phyloP scores from a whole-genome alignment of 2,113 vertebrate genomes.

The Bos indicus region DNA sequence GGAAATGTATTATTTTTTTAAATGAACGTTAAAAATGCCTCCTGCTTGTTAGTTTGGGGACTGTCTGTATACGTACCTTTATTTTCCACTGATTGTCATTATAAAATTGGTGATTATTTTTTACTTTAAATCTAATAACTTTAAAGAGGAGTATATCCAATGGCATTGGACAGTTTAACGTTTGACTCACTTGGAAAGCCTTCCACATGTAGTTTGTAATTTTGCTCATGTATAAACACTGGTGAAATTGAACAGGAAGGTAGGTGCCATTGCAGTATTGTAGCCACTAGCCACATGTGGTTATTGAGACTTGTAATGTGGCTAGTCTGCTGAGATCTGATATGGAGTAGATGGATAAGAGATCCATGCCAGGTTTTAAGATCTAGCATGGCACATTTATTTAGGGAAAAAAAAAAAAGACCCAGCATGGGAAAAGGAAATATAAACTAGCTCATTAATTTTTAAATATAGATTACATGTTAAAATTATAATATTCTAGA shows the following conservation, averaged over 20 bases:
- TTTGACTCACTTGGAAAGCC: not conserved
- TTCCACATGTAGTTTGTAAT: constrained; percentile 4
- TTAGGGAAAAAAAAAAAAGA: not conserved
- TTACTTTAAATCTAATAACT: not conserved
- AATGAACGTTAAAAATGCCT: constrained; percentile 12
- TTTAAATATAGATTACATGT: not conserved
- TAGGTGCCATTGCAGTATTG: not conserved
- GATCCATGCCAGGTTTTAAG: not conserved
- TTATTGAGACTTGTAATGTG: not conserved
- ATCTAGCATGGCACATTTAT: not conserved
- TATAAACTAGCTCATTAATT: constrained; percentile 14
- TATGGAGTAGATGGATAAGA: not conserved
- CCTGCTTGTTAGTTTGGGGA: not conserved
- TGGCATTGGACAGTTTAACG: not conserved
- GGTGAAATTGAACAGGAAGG: not conserved
- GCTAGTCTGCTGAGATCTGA: not conserved
- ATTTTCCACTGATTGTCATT: not conserved
- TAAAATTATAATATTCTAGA: not conserved
- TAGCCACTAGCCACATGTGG: not conserved
- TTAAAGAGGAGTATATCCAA: not conserved
- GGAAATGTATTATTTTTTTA: constrained; percentile 15
- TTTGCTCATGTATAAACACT: not conserved
- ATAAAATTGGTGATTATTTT: constrained; percentile 29
- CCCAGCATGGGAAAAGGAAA: not conserved
- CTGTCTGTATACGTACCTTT: not conserved